Evolutionary conservation across 2,797 vertebrate genomes (phyloP).

Genomic region (Hybognathus amarus): DNA sequence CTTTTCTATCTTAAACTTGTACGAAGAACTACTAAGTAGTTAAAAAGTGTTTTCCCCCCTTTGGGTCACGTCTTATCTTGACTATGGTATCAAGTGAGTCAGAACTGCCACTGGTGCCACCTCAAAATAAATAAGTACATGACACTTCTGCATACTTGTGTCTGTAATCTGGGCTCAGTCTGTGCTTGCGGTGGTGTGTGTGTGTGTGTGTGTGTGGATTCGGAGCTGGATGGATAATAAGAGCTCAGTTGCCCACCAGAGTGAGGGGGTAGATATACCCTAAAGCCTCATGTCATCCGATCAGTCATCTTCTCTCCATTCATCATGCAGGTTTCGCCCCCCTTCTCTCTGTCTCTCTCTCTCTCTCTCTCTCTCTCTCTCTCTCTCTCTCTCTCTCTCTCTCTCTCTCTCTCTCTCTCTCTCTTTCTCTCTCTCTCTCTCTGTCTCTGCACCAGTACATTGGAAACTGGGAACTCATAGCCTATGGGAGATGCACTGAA

Average conservation of each 20-base stretch:
- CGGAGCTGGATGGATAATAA: conserved; percentile 41
- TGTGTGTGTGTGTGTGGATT: conserved; percentile 12
- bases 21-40: background rate
- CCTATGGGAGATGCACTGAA: conserved; percentile 25
- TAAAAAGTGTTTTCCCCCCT: background rate
- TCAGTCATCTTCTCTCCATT: conserved; percentile 54
- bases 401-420: conserved; percentile 27
- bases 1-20: background rate
- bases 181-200: background rate
- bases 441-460: conserved; percentile 35
- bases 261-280: conserved; percentile 40
- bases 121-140: conserved; percentile 29
- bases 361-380: conserved; percentile 29
- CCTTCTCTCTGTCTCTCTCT: conserved; percentile 14
- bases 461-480: conserved; percentile 41
- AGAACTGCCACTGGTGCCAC: background rate
- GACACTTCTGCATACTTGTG: conserved; percentile 29
- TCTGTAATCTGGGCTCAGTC: conserved; percentile 31
- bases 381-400: conserved; percentile 7
- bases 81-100: background rate
- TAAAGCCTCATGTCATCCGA: conserved; percentile 57
- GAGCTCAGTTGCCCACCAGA: conserved; percentile 45
- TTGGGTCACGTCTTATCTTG: background rate
- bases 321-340: conserved; percentile 46
- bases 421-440: conserved; percentile 8